phyloP scores from a whole-genome alignment of 1,140 invertebrate species.

The Portunus trituberculatus region DNA sequence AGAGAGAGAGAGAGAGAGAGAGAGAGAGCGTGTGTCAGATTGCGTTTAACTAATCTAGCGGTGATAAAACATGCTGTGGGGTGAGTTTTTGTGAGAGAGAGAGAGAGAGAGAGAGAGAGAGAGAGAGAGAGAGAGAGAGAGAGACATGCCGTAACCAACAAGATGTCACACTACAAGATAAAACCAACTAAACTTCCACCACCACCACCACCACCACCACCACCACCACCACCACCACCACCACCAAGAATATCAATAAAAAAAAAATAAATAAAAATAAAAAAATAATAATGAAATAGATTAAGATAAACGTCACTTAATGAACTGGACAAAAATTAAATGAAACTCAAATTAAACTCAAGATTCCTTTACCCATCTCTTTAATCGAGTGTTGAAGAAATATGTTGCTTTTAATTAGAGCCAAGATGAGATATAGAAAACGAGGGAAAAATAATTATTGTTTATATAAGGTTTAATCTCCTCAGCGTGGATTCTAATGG shows the following conservation, averaged over 20 bases:
- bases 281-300: too few relatives aligned
- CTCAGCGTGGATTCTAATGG: too few relatives aligned
- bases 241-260: too few relatives aligned
- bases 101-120: slow-evolving; percentile 36
- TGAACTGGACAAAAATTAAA: background rate
- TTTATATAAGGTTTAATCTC: too few relatives aligned
- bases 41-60: background rate
- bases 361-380: background rate
- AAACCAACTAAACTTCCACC: too few relatives aligned
- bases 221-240: background rate
- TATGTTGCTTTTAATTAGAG: too few relatives aligned
- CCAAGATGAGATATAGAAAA: too few relatives aligned
- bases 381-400: background rate
- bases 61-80: slow-evolving; percentile 3
- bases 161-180: too few relatives aligned
- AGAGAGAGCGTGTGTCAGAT: background rate
- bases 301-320: background rate
- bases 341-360: background rate
- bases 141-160: background rate
- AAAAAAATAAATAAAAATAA: too few relatives aligned
- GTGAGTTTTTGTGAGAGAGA: background rate
- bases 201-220: background rate
- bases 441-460: too few relatives aligned
- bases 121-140: background rate
- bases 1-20: background rate